Base-by-base conservation (phyloP, 1,140 invertebrate species). In the Penaeus japonicus region DNA sequence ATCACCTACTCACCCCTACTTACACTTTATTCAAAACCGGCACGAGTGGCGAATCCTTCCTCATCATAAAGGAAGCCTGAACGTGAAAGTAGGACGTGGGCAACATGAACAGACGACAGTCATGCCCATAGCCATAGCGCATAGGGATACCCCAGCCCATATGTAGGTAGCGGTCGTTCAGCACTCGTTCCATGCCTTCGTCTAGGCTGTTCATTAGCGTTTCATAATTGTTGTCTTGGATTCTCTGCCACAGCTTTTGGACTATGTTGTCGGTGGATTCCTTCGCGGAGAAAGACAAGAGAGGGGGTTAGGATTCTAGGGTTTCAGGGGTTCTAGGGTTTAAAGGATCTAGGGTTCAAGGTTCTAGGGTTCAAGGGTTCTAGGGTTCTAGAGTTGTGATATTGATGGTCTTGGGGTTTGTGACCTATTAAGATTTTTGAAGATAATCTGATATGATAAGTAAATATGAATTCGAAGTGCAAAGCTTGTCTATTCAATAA, bases 21-120 rank as follows among this genome's bases (percentile, higher is more conserved):
- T 57, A 88, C 87, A 88, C 2, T 17, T 32, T 88, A 59, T 88
- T 84, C 4, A 88, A 39, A 27, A 88, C 35, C 15, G 53, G 87
- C 47, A 62, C 32, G 10, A 88, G 73, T 4, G 87, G 87, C 2
- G 87, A 88, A 2, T 81, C 87, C 47, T 88, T 88, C 32, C 15
- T 77, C n/a, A 88, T 17, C 7, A 73, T 73, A 10, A 88, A 39
- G 18, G 87, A 84, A 17, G 59, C 57, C 70, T 55, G 35, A 0
- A 47, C 53, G 17, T 30, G 54, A 70, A 88, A 88, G 24, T 88
- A 73, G 0, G 80, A 5, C 12, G 39, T 27, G 0, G 80, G 87
- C 17, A 88, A 73, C 22, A 75, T 17, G 53, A 77, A 84, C 30
- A 83, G 32, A 4, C 87, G 87, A 22, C 87, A 88, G 80, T 88